A percentile compares a stretch with the other conserved stretches of the same genome.
Evolutionary conservation across 92 coral and sea anemone species (phyloP).

Genomic region (Nematostella vectensis): DNA sequence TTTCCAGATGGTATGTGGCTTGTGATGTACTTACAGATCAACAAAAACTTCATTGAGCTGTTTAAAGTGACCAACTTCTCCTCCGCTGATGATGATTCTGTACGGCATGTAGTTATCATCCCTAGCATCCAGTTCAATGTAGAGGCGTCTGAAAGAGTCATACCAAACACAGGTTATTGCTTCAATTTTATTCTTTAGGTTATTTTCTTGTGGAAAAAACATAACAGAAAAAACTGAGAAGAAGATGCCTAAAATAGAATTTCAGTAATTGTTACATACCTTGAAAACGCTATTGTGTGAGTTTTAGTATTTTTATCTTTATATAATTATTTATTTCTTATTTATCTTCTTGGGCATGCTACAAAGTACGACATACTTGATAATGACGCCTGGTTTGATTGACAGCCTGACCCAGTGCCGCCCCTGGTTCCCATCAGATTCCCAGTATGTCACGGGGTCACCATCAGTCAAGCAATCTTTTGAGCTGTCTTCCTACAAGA

Average conservation of each 20-base stretch:
- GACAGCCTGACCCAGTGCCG: constrained; percentile 89
- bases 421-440: constrained; percentile 95
- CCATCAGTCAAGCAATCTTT: constrained; percentile 83
- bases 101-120: constrained; percentile 99
- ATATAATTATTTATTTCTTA: too few species aligned
- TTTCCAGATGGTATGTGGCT: too few species aligned
- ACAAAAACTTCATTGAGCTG: constrained; percentile 64
- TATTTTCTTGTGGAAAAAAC: too few species aligned
- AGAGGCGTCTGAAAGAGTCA: constrained; percentile 58
- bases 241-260: too few species aligned
- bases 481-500: constrained; percentile 60
- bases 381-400: constrained; percentile 79
- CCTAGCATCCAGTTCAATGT: constrained; percentile 73
- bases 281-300: too few species aligned
- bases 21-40: constrained; percentile 78
- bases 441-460: constrained; percentile 92
- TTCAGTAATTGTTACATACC: too few species aligned
- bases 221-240: too few species aligned
- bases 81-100: constrained; percentile 73
- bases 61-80: constrained; percentile 66
- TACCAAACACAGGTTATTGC: too few species aligned
- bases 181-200: background rate
- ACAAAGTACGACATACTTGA: constrained; percentile 66
- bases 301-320: too few species aligned
- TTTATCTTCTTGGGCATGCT: too few species aligned